Evolutionary conservation across 2,797 vertebrate genomes (phyloP), one percentile per base, ranked within the genome.

Genomic region (Selene dorsalis): DNA sequence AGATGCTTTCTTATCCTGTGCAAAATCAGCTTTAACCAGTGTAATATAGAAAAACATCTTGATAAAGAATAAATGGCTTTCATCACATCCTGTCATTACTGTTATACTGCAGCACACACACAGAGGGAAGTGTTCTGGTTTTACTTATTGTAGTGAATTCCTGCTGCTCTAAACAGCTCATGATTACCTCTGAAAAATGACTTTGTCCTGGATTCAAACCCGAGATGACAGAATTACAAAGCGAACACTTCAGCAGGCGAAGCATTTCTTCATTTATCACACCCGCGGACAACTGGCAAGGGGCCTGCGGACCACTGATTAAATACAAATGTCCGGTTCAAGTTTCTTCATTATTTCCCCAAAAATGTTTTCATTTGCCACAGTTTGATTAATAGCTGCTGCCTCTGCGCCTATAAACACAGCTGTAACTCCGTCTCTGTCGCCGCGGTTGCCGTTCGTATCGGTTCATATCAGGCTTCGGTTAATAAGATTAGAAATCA

Each of bases 201-300:
- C 10, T 53, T 18, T 3, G 0, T 53, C 9, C 38, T 55, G 45
- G 18, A 70, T 77, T 64, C n/a, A 55, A 68, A 59, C 38, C 38
- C 11, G 5, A 64, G 17, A 56, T 65, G 64, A 48, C 41, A 69
- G 58, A 72, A 65, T 16, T 30, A 39, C 60, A 32, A 61, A 67
- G 38, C 55, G 41, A 66, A 41, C 35, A 18, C 41, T 43, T 52
- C 0, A 58, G 59, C 59, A 60, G 61, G 59, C 18, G 32, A 32
- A 6, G 22, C 52, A 53, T 66, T 35, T 47, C 20, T 75, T 39
- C 41, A 75, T 71, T 58, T 18, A 53, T 83, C 76, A 71, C 55
- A 69, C 30, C 12, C 20, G 1, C 20, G 1, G 50, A 8, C 38
- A 56, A 7, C 26, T 59, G 70, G 24, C 60, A 32, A n/a, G n/a